Base-by-base conservation (phyloP, 2,113 vertebrate genomes). In the Promerops cafer region DNA sequence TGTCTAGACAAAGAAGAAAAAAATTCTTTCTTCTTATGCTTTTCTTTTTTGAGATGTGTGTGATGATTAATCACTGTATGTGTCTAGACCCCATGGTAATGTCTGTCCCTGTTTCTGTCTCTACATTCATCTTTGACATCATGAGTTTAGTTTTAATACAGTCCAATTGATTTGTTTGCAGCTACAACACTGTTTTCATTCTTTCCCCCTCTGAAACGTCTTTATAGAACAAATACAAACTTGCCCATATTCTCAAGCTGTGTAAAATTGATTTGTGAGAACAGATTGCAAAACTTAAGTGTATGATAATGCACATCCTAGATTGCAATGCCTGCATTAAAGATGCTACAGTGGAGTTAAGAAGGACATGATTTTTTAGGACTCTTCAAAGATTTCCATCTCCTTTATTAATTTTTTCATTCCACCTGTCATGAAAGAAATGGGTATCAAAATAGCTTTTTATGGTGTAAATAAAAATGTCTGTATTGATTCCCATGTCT, bases 41-140 rank as follows among this genome's bases (percentile, higher is more conserved):
- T 91, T 95, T 83, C 70, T 93, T 68, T 93, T 90, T 90, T 47
- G 2, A 9, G 52, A 87, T 91, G 54, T 53, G 19, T 79, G 60
- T 94, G 93, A 97, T 95, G 95, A 96, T 96, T 94, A 97, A 96
- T 97, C 96, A 93, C 59, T 37, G 78, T 30, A 69, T 87, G 61
- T 91, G 90, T 97, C 95, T 96, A 90, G 95, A 97, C 94, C 93
- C 86, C 96, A 95, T 95, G 88, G 81, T 96, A 97, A 96, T 95
- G 93, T 95, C 90, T 91, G 90, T 92, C 89, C 71, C 71, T 54
- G 81, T 87, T 94, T 90, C 95, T 95, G 92, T 93, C 74, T 94
- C 65, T 91, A 94, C 96, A 96, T 96, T 96, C 76, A 85, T 97
- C 97, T 95, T 88, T 95, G 92, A 94, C 96, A 91, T 88, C 94